Percentiles rank a stretch among this genome's conserved stretches.
These are phyloP conservation scores for Platyscapa corneri DNA, from an alignment of 1,140 invertebrate genomes.

Conservation along the genomic window DNA sequence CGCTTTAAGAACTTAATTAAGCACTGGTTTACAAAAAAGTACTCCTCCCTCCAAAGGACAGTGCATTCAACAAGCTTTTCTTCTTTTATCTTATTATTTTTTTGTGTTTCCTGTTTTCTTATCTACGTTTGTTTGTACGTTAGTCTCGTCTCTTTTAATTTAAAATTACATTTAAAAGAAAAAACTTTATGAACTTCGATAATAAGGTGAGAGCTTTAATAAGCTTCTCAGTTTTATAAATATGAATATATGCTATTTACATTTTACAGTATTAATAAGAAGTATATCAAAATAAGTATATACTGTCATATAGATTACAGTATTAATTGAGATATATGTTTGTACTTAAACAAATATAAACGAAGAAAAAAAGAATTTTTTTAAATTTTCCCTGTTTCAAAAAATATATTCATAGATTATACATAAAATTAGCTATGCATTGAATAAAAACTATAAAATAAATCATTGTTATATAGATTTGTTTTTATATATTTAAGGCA, in stretches of 20 bases:
- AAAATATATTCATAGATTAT: background rate
- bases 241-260: too few relatives aligned
- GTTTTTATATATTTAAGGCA: too few relatives aligned
- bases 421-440: background rate
- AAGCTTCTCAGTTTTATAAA: background rate
- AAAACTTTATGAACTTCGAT: background rate
- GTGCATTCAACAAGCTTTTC: background rate
- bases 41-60: background rate
- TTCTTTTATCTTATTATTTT: constrained; percentile 5
- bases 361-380: too few relatives aligned
- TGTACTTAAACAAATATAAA: too few relatives aligned
- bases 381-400: too few relatives aligned
- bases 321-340: background rate
- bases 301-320: background rate
- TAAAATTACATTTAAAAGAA: constrained; percentile 13
- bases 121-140: background rate
- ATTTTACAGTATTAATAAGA: too few relatives aligned
- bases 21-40: constrained; percentile 49
- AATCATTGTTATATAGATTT: too few relatives aligned
- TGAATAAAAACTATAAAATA: too few relatives aligned
- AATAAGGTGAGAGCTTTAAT: constrained; percentile 5
- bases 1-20: constrained; percentile 50
- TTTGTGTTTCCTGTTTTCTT: background rate
- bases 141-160: background rate
- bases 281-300: too few relatives aligned